Evolutionary conservation across 1,140 invertebrate genomes (phyloP).

Genomic region (Cyrtorhinus lividipennis): DNA sequence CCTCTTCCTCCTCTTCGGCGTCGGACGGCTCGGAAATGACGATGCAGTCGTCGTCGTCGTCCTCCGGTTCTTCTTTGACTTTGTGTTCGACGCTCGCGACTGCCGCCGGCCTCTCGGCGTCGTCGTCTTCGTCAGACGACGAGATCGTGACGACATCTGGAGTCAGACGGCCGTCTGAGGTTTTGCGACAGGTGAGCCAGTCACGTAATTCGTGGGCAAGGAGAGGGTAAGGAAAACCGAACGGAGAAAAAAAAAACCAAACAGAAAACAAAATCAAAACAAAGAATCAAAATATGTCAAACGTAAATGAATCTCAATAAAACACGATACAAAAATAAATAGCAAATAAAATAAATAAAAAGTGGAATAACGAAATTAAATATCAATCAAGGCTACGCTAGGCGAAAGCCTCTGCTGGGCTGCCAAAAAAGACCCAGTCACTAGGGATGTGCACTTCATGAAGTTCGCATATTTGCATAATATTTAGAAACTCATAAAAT

Average conservation of each 20-base stretch:
- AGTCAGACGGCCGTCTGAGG: conserved; percentile 30
- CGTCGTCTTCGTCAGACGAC: conserved; percentile 39
- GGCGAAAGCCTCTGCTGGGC: no score
- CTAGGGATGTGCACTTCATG: no score
- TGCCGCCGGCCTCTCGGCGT: conserved; percentile 57
- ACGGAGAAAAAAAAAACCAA: conserved; percentile 12
- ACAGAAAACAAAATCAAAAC: conserved; percentile 11
- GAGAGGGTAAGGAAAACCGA: conserved; percentile 25
- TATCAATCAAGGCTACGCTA: background rate
- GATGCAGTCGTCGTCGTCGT: conserved; percentile 67
- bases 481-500: no score
- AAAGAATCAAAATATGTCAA: conserved; percentile 26
- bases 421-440: no score
- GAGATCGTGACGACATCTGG: conserved; percentile 47
- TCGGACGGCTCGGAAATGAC: conserved; percentile 47
- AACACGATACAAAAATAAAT: conserved; percentile 8
- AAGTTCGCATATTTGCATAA: no score
- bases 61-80: conserved; percentile 41
- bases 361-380: no score
- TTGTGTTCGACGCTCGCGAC: conserved; percentile 40
- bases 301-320: conserved; percentile 9
- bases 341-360: conserved; percentile 8
- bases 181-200: no score
- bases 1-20: conserved; percentile 39
- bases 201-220: no score